phyloP scores from a whole-genome alignment of 2,888 invertebrate species.

The Troides aeacus region DNA sequence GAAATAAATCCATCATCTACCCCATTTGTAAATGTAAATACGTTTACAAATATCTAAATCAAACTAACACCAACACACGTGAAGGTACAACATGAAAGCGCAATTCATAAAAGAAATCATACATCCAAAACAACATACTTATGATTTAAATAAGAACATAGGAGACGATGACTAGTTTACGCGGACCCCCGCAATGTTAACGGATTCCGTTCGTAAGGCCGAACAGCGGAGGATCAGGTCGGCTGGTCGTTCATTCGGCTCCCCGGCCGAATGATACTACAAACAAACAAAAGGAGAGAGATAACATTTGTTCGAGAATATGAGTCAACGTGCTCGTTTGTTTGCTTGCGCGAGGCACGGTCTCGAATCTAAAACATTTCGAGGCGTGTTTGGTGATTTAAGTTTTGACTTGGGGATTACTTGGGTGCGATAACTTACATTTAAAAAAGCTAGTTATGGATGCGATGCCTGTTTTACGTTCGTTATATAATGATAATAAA shows the following conservation, averaged over 20 bases:
- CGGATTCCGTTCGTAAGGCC: constrained; percentile 27
- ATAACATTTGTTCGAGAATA: constrained; percentile 74
- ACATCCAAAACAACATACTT: constrained; percentile 28
- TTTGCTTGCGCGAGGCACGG: constrained; percentile 25
- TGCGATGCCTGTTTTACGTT: background rate
- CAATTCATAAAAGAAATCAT: constrained; percentile 29
- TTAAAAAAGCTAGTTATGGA: constrained; percentile 12
- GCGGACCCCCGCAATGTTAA: constrained; percentile 39
- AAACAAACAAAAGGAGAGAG: constrained; percentile 77
- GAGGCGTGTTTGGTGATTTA: constrained; percentile 28
- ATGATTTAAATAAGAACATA: constrained; percentile 39
- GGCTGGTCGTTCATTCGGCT: constrained; percentile 43
- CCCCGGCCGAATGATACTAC: constrained; percentile 64
- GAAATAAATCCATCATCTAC: background rate
- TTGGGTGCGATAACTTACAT: constrained; percentile 12
- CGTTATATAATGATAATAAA: background rate
- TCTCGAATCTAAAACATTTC: constrained; percentile 28
- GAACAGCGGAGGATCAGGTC: constrained; percentile 40
- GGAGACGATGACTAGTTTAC: constrained; percentile 50
- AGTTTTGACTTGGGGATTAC: constrained; percentile 25
- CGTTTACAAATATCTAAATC: constrained; percentile 14
- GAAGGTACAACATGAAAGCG: constrained; percentile 26
- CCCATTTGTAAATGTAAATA: constrained; percentile 2
- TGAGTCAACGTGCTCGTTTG: constrained; percentile 57
- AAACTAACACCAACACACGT: constrained; percentile 20